phyloP scores from a whole-genome alignment of 1,140 invertebrate genomes.

The Drosophila orosa region DNA sequence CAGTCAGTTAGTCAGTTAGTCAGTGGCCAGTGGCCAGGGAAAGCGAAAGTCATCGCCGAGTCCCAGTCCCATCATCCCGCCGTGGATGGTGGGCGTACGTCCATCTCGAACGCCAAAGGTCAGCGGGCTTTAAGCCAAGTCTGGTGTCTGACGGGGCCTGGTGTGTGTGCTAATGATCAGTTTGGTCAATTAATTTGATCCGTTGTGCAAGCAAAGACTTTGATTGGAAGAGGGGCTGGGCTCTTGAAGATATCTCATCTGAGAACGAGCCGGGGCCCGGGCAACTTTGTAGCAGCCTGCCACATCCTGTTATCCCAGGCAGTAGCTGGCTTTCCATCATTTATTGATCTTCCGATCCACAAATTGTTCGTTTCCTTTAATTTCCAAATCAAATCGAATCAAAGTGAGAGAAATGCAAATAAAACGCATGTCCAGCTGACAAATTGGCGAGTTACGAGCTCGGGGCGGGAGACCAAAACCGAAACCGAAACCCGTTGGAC shows the following conservation, averaged over 20 bases:
- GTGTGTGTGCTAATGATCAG: slow-evolving; percentile 57
- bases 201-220: slow-evolving; percentile 31
- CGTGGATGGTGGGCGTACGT: slow-evolving; percentile 16
- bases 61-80: slow-evolving; percentile 1
- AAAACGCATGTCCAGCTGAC: slow-evolving; percentile 81
- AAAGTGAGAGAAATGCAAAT: slow-evolving; percentile 69
- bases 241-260: neutral
- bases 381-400: slow-evolving; percentile 59
- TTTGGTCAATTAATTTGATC: slow-evolving; percentile 51
- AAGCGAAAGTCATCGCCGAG: slow-evolving; percentile 64
- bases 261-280: neutral
- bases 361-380: slow-evolving; percentile 76
- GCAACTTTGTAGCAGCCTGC: neutral
- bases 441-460: slow-evolving; percentile 72
- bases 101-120: slow-evolving; percentile 42
- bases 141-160: neutral
- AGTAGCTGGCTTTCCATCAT: slow-evolving; percentile 7
- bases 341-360: slow-evolving; percentile 32
- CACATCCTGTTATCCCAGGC: slow-evolving; percentile 6
- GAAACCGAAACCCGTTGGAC: slow-evolving; percentile 66
- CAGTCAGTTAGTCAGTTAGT: neutral
- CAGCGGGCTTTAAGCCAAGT: slow-evolving; percentile 19
- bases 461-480: slow-evolving; percentile 26
- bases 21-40: slow-evolving; percentile 28
- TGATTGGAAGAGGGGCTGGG: slow-evolving; percentile 16